phyloP scores from a whole-genome alignment of 2,113 vertebrate genomes.

The Pithys albifrons region DNA sequence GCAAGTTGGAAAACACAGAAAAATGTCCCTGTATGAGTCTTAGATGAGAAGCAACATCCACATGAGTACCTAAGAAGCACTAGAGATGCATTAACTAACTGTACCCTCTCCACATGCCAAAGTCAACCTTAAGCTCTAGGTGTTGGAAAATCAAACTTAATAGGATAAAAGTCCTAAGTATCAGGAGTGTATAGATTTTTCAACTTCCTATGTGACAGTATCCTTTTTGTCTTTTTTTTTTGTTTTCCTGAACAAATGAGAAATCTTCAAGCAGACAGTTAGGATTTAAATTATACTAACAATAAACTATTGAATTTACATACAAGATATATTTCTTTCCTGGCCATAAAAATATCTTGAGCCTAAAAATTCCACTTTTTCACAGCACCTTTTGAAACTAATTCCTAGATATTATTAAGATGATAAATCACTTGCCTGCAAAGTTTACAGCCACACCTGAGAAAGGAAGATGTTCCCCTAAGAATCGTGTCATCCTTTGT shows the following conservation, averaged over 20 bases:
- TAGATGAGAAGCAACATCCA: background rate
- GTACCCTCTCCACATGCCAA: background rate
- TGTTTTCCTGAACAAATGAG: background rate
- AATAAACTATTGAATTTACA: background rate
- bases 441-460: background rate
- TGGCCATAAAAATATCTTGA: background rate
- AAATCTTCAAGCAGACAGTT: background rate
- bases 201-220: background rate
- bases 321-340: background rate
- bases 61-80: background rate
- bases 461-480: background rate
- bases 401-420: background rate
- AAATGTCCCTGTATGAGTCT: background rate
- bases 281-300: background rate
- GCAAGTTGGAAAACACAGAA: background rate
- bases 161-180: background rate
- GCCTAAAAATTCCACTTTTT: background rate
- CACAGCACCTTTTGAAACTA: background rate
- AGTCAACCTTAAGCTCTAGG: background rate
- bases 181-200: background rate
- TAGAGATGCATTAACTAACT: background rate
- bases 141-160: background rate
- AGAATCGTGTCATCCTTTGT: background rate
- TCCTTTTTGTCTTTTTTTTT: background rate
- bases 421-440: background rate